These are phyloP conservation scores for Sus cebifrons DNA, from an alignment of 2,797 vertebrate genomes.

Conservation along the genomic window DNA sequence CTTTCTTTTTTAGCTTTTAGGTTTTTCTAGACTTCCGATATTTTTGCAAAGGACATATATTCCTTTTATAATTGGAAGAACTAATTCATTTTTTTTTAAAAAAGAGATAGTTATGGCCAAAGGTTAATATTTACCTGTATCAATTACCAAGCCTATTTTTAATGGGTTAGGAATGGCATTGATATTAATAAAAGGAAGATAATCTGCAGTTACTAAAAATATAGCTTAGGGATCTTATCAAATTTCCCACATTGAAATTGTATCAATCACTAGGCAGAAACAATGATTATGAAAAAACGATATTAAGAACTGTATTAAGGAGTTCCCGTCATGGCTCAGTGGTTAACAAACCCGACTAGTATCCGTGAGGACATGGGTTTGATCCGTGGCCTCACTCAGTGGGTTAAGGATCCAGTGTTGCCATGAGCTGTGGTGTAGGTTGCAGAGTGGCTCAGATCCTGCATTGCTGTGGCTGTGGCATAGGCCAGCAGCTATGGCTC, in stretches of 20 bases:
- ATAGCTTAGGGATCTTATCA: conserved; percentile 32
- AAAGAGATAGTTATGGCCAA: not conserved
- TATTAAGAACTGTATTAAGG: not conserved
- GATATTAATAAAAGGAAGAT: conserved; percentile 36
- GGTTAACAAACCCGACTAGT: no score
- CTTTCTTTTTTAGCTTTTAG: conserved; percentile 49
- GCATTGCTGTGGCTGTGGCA: no score
- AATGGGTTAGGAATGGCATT: not conserved
- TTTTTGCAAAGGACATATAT: conserved; percentile 25
- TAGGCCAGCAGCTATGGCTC: no score
- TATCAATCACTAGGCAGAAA: not conserved
- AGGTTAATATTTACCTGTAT: conserved; percentile 22
- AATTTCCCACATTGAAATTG: not conserved
- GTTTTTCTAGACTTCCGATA: conserved; percentile 50
- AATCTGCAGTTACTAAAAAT: conserved; percentile 7
- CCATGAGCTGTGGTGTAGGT: no score
- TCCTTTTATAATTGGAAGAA: conserved; percentile 36
- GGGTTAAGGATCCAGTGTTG: no score
- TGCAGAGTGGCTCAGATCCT: no score
- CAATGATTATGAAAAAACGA: not conserved
- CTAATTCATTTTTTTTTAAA: not conserved
- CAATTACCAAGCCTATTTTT: conserved; percentile 33
- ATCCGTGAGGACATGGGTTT: no score
- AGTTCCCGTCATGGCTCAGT: no score
- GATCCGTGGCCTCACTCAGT: no score